Base-by-base conservation (phyloP, 2,113 vertebrate species). In the Cryptoleucopteryx plumbea region DNA sequence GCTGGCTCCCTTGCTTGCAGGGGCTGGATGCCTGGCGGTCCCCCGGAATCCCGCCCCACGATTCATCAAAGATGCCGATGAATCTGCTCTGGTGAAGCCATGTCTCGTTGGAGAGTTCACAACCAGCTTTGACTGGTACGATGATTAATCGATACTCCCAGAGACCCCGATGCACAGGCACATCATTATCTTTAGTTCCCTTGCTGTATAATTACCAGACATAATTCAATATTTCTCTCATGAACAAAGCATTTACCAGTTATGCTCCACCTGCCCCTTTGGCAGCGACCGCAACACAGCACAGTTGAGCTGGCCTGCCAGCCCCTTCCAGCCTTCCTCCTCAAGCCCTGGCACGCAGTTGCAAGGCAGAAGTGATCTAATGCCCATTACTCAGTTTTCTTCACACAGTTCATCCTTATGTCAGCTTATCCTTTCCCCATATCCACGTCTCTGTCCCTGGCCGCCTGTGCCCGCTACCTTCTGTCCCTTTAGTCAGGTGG, bases 181-280 rank as follows among this genome's bases (percentile, higher is more conserved):
- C 70, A 82, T 65, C 78, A 62, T 77, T 87, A 85, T 61, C 48
- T 68, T 72, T 91, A 86, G 73, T 85, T 73, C 53, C 58, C 74
- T 77, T 56, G 70, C 84, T 75, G 62, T 85, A 58, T 89, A 88
- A 93, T 94, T 94, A 82, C 48, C 45, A 85, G 70, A 47, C 62
- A 52, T 79, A 91, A 96, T 85, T 90, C 90, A 91, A 16, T 93
- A 85, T 75, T 82, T 91, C 94, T 91, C 52, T 62, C 77, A 82
- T 75, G 93, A 94, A 68, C 40, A 67, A 81, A 88, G 92, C 85
- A 81, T 59, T 95, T 87, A 74, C 81, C 83, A 79, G 77, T 85
- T 91, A 78, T 79, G 83, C 42, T 94, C 90, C 95, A 95, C 88
- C 88, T 96, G 94, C 93, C 83, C 93, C 86, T 92, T 85, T 96